Percentiles rank a stretch among this genome's conserved stretches.
These are phyloP conservation scores for Rhagoletis zephyria DNA, from an alignment of 1,140 invertebrate species.

Conservation along the genomic window DNA sequence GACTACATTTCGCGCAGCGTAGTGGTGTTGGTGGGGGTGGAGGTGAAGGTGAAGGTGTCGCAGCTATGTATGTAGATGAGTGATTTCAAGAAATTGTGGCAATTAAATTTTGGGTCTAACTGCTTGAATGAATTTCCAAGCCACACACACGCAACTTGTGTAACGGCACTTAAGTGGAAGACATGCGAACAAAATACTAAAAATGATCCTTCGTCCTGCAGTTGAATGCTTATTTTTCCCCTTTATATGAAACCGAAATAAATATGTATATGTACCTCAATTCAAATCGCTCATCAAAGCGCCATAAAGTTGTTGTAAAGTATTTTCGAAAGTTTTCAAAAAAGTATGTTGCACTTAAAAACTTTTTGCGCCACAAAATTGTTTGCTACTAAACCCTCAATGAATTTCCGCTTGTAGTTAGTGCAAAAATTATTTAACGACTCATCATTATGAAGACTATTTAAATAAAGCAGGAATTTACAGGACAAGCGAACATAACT, in stretches of 20 bases:
- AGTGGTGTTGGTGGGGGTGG: neutral
- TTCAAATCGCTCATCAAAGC: conserved; percentile 19
- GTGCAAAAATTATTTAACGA: conserved; percentile 10
- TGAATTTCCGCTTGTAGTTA: neutral
- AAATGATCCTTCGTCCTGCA: neutral
- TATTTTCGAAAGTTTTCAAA: conserved; percentile 23
- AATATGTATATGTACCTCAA: neutral
- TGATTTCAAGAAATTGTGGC: conserved; percentile 44
- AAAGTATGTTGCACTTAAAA: conserved; percentile 5
- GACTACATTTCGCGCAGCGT: neutral
- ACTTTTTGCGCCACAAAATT: conserved; percentile 15
- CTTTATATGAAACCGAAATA: neutral
- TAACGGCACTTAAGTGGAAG: conserved; percentile 21
- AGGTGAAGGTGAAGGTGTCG: neutral
- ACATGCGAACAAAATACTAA: neutral
- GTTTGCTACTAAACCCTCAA: neutral
- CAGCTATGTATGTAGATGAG: neutral
- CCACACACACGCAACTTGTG: neutral
- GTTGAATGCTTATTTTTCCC: neutral
- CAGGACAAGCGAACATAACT: neutral
- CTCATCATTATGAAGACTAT: neutral
- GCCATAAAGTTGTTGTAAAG: conserved; percentile 49
- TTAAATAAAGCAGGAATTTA: neutral
- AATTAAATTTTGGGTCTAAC: conserved; percentile 46
- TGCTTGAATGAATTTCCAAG: neutral